phyloP scores from a whole-genome alignment of 2,113 vertebrate genomes.

The Nothocercus julius region DNA sequence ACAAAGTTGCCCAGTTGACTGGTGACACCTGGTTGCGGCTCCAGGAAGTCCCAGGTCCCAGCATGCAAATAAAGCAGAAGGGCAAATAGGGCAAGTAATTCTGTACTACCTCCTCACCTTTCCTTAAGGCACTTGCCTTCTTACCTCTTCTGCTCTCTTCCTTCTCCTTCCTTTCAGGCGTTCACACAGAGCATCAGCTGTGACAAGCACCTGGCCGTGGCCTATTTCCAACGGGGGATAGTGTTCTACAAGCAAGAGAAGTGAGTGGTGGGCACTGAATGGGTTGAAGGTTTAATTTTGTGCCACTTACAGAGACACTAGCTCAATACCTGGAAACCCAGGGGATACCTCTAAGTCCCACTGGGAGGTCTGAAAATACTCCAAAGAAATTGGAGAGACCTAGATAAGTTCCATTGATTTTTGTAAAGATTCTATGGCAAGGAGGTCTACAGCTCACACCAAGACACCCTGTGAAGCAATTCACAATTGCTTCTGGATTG shows the following conservation, averaged over 20 bases:
- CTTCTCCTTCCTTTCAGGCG: slow-evolving; percentile 75
- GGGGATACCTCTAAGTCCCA: not conserved
- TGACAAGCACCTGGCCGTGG: slow-evolving; percentile 91
- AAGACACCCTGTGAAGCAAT: not conserved
- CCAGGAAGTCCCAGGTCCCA: not conserved
- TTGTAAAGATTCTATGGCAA: not conserved
- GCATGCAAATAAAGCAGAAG: not conserved
- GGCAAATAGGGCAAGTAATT: not conserved
- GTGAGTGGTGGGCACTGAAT: slow-evolving; percentile 71
- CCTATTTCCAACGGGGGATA: slow-evolving; percentile 93
- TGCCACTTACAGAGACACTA: fast-evolving
- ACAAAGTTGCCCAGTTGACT: fast-evolving
- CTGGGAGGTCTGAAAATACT: not conserved
- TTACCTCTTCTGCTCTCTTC: not conserved
- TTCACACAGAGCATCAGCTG: slow-evolving; percentile 89
- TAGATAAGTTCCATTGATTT: not conserved
- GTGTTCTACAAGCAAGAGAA: slow-evolving; percentile 84
- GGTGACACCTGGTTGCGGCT: not conserved
- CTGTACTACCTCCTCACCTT: fast-evolving
- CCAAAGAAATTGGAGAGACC: not conserved
- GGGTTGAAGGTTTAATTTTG: not conserved
- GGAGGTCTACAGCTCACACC: not conserved
- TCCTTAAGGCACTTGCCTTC: not conserved
- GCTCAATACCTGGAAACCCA: not conserved
- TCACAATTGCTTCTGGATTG: not conserved